A percentile compares a stretch with the other conserved stretches of the same genome.
Evolutionary conservation across 2,113 vertebrate species (phyloP).

Genomic region (Calonectris borealis): DNA sequence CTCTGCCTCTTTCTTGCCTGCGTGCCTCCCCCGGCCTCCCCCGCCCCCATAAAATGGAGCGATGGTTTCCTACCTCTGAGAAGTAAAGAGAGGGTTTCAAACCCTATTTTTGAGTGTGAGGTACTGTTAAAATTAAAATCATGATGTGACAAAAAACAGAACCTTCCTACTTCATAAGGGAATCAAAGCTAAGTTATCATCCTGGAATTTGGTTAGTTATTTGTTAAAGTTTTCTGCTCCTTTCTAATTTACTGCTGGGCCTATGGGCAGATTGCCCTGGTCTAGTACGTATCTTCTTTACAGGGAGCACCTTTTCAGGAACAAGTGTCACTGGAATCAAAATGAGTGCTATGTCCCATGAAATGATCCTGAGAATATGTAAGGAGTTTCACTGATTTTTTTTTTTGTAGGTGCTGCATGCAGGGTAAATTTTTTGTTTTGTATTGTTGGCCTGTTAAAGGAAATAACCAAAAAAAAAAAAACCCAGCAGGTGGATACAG

Average conservation of each 20-base stretch:
- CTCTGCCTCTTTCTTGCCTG: neutral
- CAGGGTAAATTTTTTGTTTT: neutral
- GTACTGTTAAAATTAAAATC: neutral
- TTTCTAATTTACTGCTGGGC: neutral
- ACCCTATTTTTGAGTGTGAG: neutral
- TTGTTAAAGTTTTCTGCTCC: neutral
- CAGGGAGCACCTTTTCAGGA: neutral
- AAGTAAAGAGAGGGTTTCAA: neutral
- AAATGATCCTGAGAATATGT: neutral
- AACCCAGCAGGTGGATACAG: neutral
- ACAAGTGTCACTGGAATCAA: neutral
- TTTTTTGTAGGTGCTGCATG: neutral
- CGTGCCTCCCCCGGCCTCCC: accelerated
- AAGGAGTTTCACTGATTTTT: neutral
- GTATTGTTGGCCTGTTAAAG: neutral
- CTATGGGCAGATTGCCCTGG: neutral
- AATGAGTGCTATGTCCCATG: neutral
- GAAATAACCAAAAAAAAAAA: neutral
- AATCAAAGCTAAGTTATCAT: neutral
- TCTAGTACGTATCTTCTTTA: neutral
- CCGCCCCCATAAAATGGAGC: neutral
- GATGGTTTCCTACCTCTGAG: neutral
- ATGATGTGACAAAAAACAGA: neutral
- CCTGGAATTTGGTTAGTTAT: neutral
- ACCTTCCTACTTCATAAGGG: neutral